Base-by-base conservation (phyloP, 2,888 invertebrate species). In the Caenorhabditis sulstoni region DNA sequence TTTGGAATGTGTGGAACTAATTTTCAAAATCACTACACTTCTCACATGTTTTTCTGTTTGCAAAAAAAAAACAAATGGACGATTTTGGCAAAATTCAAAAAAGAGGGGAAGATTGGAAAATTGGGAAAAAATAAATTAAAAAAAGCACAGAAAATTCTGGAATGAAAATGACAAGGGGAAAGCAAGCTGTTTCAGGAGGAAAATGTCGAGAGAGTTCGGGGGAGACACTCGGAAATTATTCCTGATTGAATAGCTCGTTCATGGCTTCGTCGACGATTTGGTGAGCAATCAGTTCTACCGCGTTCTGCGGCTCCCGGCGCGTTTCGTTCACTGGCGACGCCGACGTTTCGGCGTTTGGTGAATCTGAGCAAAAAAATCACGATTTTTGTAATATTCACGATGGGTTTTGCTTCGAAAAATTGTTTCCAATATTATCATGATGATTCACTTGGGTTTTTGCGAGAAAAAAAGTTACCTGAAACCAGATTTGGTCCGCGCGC, bases 261-360 rank as follows among this genome's bases (percentile, higher is more conserved):
- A 85, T 77, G 45, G 84, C 82, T 35, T 83, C 77, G 53, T 71
- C 68, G 18, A 85, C 83, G n/a, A 85, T 73, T 58, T 70, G 76
- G 57, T 82, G 73, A 44, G 84, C 85, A 47, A 81, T 67, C 16
- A 74, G 71, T 55, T 85, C 84, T 20, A 79, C 85, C 16, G 83
- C 50, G 29, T 64, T 57, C 16, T 29, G 58, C 9, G 77, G 77
- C 23, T 52, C 77, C 18, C 47, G 29, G 18, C 64, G 12, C 14
- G 11, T 14, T 8, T 41, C 12, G 41, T 14, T 41, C 11, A 20
- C 70, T 35, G 39, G 16, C 14, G 58, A 50, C 23, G 49, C 8
- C 1, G 59, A 8, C 29, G 59, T 14, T 16, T 47, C 47, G 7
- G 29, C 29, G 29, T 29, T 29, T 3, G 29, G 29, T 7, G 29